Base-by-base conservation (phyloP, 2,113 vertebrate species). In the Acanthisitta chloris region DNA sequence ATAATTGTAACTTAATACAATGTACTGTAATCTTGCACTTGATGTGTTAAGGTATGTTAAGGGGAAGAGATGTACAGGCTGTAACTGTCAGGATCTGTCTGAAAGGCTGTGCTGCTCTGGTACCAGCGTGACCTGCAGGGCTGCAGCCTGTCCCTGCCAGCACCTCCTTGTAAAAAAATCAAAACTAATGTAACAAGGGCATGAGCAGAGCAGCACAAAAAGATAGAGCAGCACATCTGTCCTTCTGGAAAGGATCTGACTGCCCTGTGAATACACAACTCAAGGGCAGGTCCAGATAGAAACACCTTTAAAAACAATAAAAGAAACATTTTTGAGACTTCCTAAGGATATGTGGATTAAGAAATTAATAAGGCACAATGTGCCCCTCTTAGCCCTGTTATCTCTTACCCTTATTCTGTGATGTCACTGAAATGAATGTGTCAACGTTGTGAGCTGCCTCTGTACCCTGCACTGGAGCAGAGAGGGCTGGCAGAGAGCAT, bases 391-490 rank as follows among this genome's bases (percentile, higher is more conserved):
- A 43, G 9, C 42, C 42, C 5, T 42, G 14, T 36, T 51, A 20
- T 9, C 5, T 73, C 36, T 82, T 76, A 66, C 66, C 29, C 31
- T 38, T 46, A 31, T 17, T 52, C 65, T 72, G 43, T 9, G n/a
- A 77, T 3, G 8, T 26, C 51, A 55, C 36, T 15, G 48, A 74
- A 69, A 46, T 11, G 10, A 20, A 33, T 10, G 28, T 25, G 57
- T n/a, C 52, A 45, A 45, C 1, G n/a, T 2, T 45, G 52, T 8
- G 20, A 78, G 71, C 59, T 72, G 48, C 52, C 42, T 40, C 36
- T 25, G 2, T 2, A n/a, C 14, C 34, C 65, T 11, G 23, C 0
- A 5, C 65, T 36, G 54, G 33, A 49, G 42, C 3, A 1, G 42
- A 33, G 45, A 33, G n/a, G 43, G 36, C n/a, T 28, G 67, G n/a